These are phyloP conservation scores for Rhincodon typus DNA, from an alignment of 2,797 vertebrate species.

Conservation along the genomic window DNA sequence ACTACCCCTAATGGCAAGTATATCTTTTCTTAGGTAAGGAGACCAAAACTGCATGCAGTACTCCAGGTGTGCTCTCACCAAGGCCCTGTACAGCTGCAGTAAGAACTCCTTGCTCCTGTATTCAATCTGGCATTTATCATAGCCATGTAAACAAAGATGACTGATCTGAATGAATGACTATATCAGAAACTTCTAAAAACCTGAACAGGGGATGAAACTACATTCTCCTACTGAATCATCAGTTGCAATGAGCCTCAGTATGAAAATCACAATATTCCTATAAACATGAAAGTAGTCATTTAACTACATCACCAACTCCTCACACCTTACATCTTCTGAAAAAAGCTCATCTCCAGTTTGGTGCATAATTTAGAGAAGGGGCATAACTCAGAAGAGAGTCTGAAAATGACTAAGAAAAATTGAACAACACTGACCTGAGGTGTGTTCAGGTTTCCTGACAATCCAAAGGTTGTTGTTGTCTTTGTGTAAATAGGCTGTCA, in stretches of 20 bases:
- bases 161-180: background rate
- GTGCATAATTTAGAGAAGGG: background rate
- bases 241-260: background rate
- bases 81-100: no score
- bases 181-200: background rate
- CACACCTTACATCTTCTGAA: background rate
- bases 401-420: background rate
- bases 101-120: no score
- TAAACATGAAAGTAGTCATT: background rate
- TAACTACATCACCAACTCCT: background rate
- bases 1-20: no score
- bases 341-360: background rate
- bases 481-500: constrained; percentile 92
- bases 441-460: constrained; percentile 68
- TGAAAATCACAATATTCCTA: background rate
- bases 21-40: no score
- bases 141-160: background rate
- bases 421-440: constrained; percentile 61
- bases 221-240: background rate
- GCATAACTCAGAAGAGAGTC: background rate
- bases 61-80: no score
- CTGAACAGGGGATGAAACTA: background rate
- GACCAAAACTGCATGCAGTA: no score
- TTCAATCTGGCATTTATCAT: background rate
- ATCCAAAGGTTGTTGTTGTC: constrained; percentile 94